Evolutionary conservation across 2,888 invertebrate genomes (phyloP), one percentile per base, ranked within the genome.

Genomic region (Himalopsyche japonica): DNA sequence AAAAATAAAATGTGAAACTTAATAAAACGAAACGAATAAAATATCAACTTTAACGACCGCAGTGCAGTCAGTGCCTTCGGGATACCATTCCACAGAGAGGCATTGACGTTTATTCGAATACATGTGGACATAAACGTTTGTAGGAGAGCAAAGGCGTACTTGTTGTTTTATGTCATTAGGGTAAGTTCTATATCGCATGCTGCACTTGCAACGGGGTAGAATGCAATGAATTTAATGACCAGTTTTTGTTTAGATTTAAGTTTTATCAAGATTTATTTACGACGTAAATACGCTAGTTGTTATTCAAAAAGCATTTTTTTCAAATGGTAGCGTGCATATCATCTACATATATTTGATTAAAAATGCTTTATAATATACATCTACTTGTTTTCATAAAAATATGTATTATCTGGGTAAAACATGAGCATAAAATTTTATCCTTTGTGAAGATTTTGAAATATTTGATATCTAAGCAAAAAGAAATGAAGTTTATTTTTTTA

Each of bases 131-230:
- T 27, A 70, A 70, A 57, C 57, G 57, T n/a, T 57, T 24, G 70
- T 27, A 30, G 27, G 15, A 27, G 27, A 70, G 27, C 30, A 27
- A 27, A 70, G 27, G 43, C 43, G 43, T 43, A 34, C n/a, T 30
- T 43, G 47, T 79, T 37, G 79, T 79, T 79, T 79, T 30, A 24
- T 37, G 79, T 47, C 79, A 79, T 79, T 79, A 79, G 47, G 47
- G 27, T 79, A 79, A 79, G 79, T 48, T 79, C 24, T 79, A 79
- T 27, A 79, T 79, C 47, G 79, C 79, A 79, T 79, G 79, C 24
- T 15, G 47, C 79, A 48, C 79, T 43, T 24, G 27, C 79, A 79
- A 24, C 79, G 34, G 32, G 34, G 77, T 34, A 34, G 77, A 34
- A 34, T 34, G 34, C 34, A 37, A 77, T 77, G 77, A 32, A 77